A percentile compares a stretch with the other conserved stretches of the same genome.
Conservation (phyloP, 2,797 vertebrate species). For the Delichon dasypus region DNA sequence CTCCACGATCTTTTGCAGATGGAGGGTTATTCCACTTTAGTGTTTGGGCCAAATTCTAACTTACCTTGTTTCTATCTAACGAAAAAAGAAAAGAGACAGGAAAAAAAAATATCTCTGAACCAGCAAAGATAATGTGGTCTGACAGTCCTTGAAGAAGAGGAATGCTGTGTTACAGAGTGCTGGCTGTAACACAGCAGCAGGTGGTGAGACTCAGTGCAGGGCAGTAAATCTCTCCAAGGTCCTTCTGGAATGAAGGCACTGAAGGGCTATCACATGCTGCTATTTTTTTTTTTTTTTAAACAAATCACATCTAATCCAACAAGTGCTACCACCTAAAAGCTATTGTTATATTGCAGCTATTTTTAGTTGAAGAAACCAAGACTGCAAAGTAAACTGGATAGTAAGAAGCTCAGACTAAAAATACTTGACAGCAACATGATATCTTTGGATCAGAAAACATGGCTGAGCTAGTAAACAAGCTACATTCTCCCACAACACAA, state of each 20-base stretch:
- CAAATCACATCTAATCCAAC: neutral
- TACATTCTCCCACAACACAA: neutral
- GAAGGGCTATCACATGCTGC: neutral
- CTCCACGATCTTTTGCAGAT: neutral
- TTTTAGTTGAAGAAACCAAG: conserved; percentile 27
- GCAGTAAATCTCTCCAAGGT: neutral
- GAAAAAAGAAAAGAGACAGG: neutral
- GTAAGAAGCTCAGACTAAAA: conserved; percentile 44
- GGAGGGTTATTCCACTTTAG: neutral
- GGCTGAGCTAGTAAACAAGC: conserved; percentile 5
- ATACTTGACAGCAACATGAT: conserved; percentile 27
- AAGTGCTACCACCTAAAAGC: neutral
- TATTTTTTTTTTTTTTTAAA: neutral
- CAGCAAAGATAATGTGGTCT: neutral
- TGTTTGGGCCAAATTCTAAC: neutral
- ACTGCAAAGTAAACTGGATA: conserved; percentile 11
- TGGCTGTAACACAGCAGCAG: neutral
- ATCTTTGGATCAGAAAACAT: conserved; percentile 26
- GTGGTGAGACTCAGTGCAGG: neutral
- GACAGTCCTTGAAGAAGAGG: neutral
- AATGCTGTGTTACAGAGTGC: neutral
- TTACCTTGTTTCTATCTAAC: neutral
- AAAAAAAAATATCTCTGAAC: neutral
- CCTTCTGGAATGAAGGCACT: neutral
- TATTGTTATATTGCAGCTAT: conserved; percentile 18